A percentile compares a stretch with the other conserved stretches of the same genome.
Evolutionary conservation across 2,888 invertebrate species (phyloP).

Genomic region (Oscheius onirici): DNA sequence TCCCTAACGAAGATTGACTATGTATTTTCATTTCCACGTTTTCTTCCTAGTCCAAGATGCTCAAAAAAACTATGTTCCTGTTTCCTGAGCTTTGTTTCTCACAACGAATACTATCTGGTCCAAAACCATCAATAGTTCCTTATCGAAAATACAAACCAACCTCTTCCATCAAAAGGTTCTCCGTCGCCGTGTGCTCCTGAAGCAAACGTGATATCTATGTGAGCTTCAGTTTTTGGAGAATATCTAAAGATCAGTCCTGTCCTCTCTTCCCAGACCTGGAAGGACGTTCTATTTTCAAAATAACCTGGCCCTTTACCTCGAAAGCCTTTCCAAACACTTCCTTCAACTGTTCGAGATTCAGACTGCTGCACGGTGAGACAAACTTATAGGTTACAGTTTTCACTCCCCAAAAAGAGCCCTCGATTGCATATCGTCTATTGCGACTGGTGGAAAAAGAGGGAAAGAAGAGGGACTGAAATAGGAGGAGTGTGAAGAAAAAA

Average conservation of each 20-base stretch:
- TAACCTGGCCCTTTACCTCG: no score
- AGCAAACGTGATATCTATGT: constrained; percentile 71
- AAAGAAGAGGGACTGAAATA: not conserved
- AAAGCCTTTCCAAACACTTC: constrained; percentile 58
- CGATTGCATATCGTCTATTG: constrained; percentile 22
- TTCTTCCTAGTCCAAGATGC: no score
- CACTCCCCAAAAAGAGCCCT: constrained; percentile 70
- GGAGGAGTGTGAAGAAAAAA: not conserved
- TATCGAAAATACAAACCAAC: constrained; percentile 36
- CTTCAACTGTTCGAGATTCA: constrained; percentile 48
- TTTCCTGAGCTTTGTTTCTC: not conserved
- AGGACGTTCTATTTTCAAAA: no score
- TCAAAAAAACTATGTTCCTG: no score
- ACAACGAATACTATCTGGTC: no score
- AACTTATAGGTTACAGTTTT: constrained; percentile 65
- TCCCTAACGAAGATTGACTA: no score
- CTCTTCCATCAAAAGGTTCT: constrained; percentile 72
- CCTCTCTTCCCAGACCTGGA: constrained; percentile 67
- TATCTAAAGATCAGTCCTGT: constrained; percentile 61
- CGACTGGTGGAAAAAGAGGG: constrained; percentile 10
- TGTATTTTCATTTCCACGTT: no score
- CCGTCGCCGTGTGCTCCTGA: constrained; percentile 70
- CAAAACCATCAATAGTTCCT: not conserved
- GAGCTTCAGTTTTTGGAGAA: constrained; percentile 50
- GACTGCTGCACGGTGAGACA: constrained; percentile 44